These are phyloP conservation scores for Limnephilus lunatus DNA, from an alignment of 2,888 invertebrate genomes.

Conservation along the genomic window DNA sequence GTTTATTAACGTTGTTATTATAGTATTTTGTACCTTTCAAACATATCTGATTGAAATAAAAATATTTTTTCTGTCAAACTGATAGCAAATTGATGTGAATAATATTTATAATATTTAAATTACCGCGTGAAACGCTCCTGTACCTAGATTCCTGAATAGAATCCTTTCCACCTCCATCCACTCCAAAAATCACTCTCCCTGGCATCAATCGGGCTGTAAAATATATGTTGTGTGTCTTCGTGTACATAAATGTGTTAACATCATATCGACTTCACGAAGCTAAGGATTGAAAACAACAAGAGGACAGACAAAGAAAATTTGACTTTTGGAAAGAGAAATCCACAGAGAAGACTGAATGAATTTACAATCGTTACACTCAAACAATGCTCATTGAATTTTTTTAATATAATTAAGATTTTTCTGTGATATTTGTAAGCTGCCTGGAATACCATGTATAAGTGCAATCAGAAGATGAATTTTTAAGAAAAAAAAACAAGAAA, in stretches of 20 bases:
- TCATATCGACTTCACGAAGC: not conserved
- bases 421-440: not conserved
- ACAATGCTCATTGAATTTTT: conserved; percentile 1
- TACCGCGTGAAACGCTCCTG: not conserved
- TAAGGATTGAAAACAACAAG: not conserved
- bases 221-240: not conserved
- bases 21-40: conserved; percentile 25
- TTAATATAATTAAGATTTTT: not conserved
- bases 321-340: not conserved
- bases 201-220: not conserved
- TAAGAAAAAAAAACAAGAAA: not conserved
- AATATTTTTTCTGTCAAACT: not conserved
- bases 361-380: conserved; percentile 5
- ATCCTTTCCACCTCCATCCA: not conserved
- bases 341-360: conserved; percentile 20
- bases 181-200: not conserved
- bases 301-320: not conserved
- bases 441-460: not conserved
- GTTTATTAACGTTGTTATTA: not conserved
- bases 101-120: not conserved
- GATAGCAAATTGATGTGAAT: not conserved
- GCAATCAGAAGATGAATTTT: not conserved
- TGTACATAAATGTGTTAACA: not conserved
- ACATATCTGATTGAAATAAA: conserved; percentile 27
- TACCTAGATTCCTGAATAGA: not conserved